Evolutionary conservation across 2,888 invertebrate species (phyloP).

Genomic region (Erebia aethiops): DNA sequence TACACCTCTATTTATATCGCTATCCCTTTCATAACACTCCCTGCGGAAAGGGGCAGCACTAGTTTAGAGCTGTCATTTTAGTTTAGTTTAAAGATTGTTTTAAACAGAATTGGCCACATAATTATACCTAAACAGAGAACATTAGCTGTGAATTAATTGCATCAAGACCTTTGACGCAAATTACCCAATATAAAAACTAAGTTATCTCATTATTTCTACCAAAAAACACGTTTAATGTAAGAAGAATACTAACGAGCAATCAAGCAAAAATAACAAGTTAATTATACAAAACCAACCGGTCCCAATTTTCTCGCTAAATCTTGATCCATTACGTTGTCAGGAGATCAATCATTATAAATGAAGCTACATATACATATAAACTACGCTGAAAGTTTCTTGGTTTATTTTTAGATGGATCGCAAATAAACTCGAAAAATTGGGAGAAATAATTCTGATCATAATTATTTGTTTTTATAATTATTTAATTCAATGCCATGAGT

Average conservation of each 20-base stretch:
- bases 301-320: constrained; percentile 22
- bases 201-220: not conserved
- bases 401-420: constrained; percentile 9
- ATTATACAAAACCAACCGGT: constrained; percentile 18
- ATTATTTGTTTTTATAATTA: no score
- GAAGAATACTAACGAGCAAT: constrained; percentile 12
- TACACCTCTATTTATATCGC: no score
- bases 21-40: no score
- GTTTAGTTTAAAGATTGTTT: no score
- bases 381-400: constrained; percentile 11
- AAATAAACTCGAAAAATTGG: constrained; percentile 4
- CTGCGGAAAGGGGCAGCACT: no score
- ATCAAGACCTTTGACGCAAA: not conserved
- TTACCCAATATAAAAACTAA: not conserved
- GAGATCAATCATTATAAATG: constrained; percentile 33
- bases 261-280: constrained; percentile 20
- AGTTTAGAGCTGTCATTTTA: no score
- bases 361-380: constrained; percentile 1
- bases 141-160: not conserved
- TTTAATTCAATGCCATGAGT: no score
- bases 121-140: no score
- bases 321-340: constrained; percentile 22
- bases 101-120: no score
- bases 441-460: constrained; percentile 1
- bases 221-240: not conserved